phyloP scores from a whole-genome alignment of 2,888 invertebrate genomes.

The Drosophila imparisetae region DNA sequence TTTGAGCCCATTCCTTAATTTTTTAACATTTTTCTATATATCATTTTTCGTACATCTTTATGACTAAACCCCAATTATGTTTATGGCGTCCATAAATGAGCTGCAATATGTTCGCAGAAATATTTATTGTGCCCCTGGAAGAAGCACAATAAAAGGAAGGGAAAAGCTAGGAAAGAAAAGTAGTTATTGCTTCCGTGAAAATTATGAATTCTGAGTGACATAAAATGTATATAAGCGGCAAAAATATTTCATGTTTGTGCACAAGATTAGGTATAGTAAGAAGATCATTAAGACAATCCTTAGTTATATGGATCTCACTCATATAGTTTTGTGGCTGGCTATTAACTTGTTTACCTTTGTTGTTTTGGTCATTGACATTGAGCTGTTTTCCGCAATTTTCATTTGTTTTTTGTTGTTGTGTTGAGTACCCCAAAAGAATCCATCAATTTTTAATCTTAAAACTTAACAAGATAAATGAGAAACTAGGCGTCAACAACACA shows the following conservation, averaged over 20 bases:
- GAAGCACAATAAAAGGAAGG: not conserved
- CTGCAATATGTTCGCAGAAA: conserved; percentile 17
- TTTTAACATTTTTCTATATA: not conserved
- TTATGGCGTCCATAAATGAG: conserved; percentile 13
- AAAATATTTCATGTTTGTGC: not conserved
- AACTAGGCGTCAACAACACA: not conserved
- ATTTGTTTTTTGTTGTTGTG: not conserved
- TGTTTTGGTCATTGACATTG: not conserved
- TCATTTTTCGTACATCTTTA: not conserved
- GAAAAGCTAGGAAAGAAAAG: not conserved
- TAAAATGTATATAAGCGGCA: conserved; percentile 3
- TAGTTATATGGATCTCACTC: not conserved
- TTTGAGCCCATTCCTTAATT: not conserved
- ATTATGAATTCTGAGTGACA: not conserved
- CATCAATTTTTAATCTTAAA: not conserved
- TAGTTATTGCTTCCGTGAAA: conserved; percentile 1
- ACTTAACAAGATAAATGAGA: not conserved
- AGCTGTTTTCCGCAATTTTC: not conserved
- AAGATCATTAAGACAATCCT: conserved; percentile 10
- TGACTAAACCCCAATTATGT: conserved; percentile 8
- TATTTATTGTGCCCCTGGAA: conserved; percentile 11
- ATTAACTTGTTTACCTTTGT: conserved; percentile 10
- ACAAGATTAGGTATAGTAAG: not conserved
- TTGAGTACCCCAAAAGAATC: not conserved
- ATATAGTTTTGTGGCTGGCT: not conserved